Base-by-base conservation (phyloP, 2,888 invertebrate species). In the Megastigmus dorsalis region DNA sequence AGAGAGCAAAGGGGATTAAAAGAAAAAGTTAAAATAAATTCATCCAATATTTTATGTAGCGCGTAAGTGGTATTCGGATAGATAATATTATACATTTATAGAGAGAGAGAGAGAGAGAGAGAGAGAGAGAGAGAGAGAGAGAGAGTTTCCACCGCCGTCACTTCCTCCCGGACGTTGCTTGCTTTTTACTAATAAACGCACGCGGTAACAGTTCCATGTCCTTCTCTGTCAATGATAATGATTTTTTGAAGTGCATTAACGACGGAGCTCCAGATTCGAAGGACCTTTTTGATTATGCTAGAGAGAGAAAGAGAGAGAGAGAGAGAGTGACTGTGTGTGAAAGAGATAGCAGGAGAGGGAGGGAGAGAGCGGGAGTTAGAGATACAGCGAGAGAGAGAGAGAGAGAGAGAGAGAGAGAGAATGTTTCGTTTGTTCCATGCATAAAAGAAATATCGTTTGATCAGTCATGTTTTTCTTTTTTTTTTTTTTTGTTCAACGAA, bases 141-240 rank as follows among this genome's bases (percentile, higher is more conserved):
- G 36, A 45, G 20, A 18, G n/a, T 52, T 52, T 50, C 13, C 1
- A 59, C 10, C 33, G n/a, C 2, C 45, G 48, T 73, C 9, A 26
- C 66, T 43, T 60, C 43, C n/a, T 52, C 52, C 23, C 45, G 13
- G 38, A 57, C 48, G 23, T 55, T 62, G 15, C 23, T 60, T 62
- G 63, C 55, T 73, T 66, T 73, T 66, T 60, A 59, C 20, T 52
- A 66, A 52, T 18, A 60, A 60, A 73, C 18, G 60, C 60, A 66
- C 54, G 72, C 60, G 60, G 59, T 73, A 52, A 66, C 26, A 73
- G 60, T 66, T 60, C 52, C 66, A 73, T 73, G 28, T 66, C 26
- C 50, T 59, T 54, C 26, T 60, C 26, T 54, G 28, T 52, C 26
- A 66, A 18, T 60, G n/a, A 52, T 57, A 41, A 54, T 45, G 2